phyloP scores from a whole-genome alignment of 2,113 vertebrate species.

The Butorides virescens region DNA sequence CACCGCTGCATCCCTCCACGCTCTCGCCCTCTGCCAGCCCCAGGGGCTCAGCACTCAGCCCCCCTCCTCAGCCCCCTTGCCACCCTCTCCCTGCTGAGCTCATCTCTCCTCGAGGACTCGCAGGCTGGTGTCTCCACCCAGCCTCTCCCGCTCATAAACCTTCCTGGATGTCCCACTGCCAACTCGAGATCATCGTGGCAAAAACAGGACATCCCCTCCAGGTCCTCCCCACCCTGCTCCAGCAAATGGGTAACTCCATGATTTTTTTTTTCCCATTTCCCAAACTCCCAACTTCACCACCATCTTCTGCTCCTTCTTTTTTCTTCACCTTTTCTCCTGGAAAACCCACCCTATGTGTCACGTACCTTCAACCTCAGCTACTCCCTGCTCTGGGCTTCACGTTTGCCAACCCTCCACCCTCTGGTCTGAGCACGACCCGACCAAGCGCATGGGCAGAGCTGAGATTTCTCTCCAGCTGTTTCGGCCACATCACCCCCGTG shows the following conservation, averaged over 20 bases:
- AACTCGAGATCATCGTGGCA: neutral
- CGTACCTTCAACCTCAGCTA: neutral
- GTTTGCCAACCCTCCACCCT: neutral
- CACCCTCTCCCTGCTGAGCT: neutral
- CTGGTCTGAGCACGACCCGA: accelerated
- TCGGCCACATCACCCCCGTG: neutral
- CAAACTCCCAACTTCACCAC: neutral
- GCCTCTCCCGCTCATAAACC: neutral
- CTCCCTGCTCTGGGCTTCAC: neutral
- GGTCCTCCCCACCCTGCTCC: neutral
- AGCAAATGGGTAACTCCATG: neutral
- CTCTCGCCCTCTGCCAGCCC: accelerated
- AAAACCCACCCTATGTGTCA: neutral
- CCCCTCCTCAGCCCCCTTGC: neutral
- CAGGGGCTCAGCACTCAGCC: neutral
- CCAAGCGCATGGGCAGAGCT: neutral
- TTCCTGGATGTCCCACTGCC: neutral
- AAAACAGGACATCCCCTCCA: neutral
- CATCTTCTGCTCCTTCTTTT: neutral
- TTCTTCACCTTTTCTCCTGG: neutral
- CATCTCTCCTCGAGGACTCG: neutral
- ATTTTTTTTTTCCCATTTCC: neutral
- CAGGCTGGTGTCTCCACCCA: neutral
- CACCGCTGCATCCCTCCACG: neutral
- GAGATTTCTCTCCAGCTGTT: neutral